phyloP scores from a whole-genome alignment of 2,113 vertebrate genomes.

The Girardinichthys multiradiatus region DNA sequence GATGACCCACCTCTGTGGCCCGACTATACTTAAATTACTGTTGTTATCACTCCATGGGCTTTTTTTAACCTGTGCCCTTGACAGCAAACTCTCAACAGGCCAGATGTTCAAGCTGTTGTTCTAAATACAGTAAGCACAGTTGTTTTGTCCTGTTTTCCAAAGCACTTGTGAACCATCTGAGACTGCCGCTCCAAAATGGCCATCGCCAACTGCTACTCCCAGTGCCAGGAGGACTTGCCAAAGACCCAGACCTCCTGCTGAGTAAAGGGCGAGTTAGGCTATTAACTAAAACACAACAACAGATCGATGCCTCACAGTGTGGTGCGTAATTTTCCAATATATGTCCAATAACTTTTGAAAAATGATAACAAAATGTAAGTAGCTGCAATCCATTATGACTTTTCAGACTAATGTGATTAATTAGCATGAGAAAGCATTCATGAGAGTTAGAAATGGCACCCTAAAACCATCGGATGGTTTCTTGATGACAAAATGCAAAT shows the following conservation, averaged over 20 bases:
- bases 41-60: slow-evolving; percentile 39
- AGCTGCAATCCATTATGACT: slow-evolving; percentile 9
- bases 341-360: background rate
- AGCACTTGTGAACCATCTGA: slow-evolving; percentile 78
- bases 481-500: slow-evolving; percentile 34
- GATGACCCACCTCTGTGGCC: slow-evolving; percentile 4
- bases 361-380: background rate
- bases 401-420: slow-evolving; percentile 2
- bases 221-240: slow-evolving; percentile 56
- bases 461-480: slow-evolving; percentile 50
- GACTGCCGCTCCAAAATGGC: slow-evolving; percentile 16
- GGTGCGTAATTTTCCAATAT: slow-evolving; percentile 19
- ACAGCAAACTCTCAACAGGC: slow-evolving; percentile 22
- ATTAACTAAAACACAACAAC: slow-evolving; percentile 29
- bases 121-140: slow-evolving; percentile 41
- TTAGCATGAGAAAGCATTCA: slow-evolving; percentile 26
- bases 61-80: slow-evolving; percentile 58
- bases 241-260: slow-evolving; percentile 58
- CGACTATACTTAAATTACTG: slow-evolving; percentile 27
- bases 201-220: slow-evolving; percentile 49
- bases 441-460: slow-evolving; percentile 56
- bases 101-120: slow-evolving; percentile 48
- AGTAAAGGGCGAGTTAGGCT: slow-evolving; percentile 32
- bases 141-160: slow-evolving; percentile 65
- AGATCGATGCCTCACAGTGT: slow-evolving; percentile 44